Evolutionary conservation across 1,140 invertebrate species (phyloP), one percentile per base, ranked within the genome.

Genomic region (Sipha flava): DNA sequence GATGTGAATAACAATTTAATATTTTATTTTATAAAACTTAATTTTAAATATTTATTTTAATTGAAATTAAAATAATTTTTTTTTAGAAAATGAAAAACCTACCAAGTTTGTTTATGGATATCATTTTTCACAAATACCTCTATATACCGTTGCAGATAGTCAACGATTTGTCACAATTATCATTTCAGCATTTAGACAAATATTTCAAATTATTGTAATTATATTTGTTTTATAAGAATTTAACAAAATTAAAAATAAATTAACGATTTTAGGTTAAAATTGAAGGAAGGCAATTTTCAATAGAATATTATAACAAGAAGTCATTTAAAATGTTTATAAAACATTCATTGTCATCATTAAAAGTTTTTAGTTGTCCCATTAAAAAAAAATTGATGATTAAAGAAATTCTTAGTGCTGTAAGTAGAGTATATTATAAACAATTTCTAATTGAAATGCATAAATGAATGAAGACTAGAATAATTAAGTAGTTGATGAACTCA

Each of bases 121-220:
- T 59, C 52, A 77, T 59, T 43, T 52, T 29, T 59, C 73, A 40
- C 73, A 77, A 77, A 59, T 77, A 59, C 18, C 31, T 40, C 37
- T 9, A 23, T 77, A 77, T 40, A 21, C 73, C 0, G 1, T 57
- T 26, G 34, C n/a, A n/a, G 73, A 77, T 43, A 21, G n/a, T 0
- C 29, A 77, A 26, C 52, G 52, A 18, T 77, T 77, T 57, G n/a
- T 77, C 4, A 77, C 40, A 23, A 77, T 54, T 23, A 43, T 77
- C 43, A 59, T 77, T 59, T 52, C 73, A 59, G 52, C 73, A 57
- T 59, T 77, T 29, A 77, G 34, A 40, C 57, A 31, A 57, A n/a
- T 77, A 12, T 77, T 77, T 3, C 73, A 77, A 40, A 59, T 59
- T 57, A 77, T 77, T 43, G 73, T 77, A 77, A 59, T 18, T 70